Base-by-base conservation (phyloP, 2,888 invertebrate species). In the Charanyca ferruginea region DNA sequence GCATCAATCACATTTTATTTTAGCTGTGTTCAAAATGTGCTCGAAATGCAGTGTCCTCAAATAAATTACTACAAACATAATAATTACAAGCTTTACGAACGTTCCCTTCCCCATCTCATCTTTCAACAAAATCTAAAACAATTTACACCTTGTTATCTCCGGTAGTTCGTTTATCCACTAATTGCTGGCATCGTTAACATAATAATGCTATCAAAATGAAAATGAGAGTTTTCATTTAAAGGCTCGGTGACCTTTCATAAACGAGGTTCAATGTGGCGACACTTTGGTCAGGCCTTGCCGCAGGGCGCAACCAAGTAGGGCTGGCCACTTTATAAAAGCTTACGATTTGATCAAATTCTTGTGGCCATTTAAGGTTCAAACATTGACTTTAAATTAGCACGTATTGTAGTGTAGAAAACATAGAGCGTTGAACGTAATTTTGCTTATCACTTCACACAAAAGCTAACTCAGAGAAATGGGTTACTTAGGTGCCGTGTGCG, bases 281-380 rank as follows among this genome's bases (percentile, higher is more conserved):
- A 85, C 84, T 87, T 88, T 87, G 85, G 80, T 81, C 81, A 81
- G 80, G 78, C 86, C 85, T 87, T 87, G 87, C 86, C 85, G 81
- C 80, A 75, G 84, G 85, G 83, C 79, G 73, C 71, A 42, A 57
- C 53, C 35, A 9, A 16, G 42, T 68, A 80, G 81, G 81, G 81
- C 48, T 83, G 69, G 8, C 55, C 51, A 54, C 32, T 28, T 73
- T 45, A 11, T 18, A n/a, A 18, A 73, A 55, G 16, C 38, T 41
- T 65, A n/a, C 32, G 45, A 53, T n/a, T 38, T 66, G 9, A 5
- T 20, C 1, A 20, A 16, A 3, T 3, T 20, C 9, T 23, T 45
- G 25, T 8, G 5, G n/a, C 9, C 4, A 6, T 8, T 32, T 20
- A 13, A 7, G 5, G 44, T 9, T 3, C 8, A 13, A 9, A 23